A percentile compares a stretch with the other conserved stretches of the same genome.
Evolutionary conservation across 2,797 vertebrate genomes (phyloP).

Genomic region (Poecilia picta): DNA sequence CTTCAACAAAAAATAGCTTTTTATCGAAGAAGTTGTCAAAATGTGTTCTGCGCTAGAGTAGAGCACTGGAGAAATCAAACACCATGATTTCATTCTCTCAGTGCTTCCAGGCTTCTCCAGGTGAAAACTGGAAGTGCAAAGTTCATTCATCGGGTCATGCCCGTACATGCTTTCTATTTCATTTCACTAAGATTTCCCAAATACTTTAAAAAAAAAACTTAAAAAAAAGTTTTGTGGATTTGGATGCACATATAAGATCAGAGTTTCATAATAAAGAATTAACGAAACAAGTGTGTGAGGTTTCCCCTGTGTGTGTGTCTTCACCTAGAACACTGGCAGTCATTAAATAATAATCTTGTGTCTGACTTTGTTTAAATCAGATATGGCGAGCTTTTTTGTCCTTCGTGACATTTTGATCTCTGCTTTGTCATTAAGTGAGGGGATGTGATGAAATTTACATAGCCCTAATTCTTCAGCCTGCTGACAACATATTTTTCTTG

Average conservation of each 20-base stretch:
- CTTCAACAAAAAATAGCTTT: neutral
- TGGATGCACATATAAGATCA: conserved; percentile 8
- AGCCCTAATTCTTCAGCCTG: conserved; percentile 76
- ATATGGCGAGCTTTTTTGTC: conserved; percentile 72
- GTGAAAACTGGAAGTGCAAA: conserved; percentile 4
- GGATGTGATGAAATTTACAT: conserved; percentile 81
- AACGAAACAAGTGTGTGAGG: conserved; percentile 10
- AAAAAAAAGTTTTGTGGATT: neutral
- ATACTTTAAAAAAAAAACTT: conserved; percentile 8
- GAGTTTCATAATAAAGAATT: conserved; percentile 15
- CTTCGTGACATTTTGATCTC: conserved; percentile 78
- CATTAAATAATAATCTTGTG: conserved; percentile 77
- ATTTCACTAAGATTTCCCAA: conserved; percentile 3
- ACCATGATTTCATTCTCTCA: neutral
- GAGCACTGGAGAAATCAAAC: too few relatives aligned
- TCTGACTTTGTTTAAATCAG: conserved; percentile 78
- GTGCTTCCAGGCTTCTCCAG: neutral
- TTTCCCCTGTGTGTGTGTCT: conserved; percentile 20
- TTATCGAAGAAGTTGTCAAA: neutral
- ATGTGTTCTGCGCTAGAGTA: neutral
- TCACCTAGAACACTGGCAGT: conserved; percentile 28
- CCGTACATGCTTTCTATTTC: neutral
- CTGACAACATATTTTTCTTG: conserved; percentile 81
- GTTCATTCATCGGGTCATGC: conserved; percentile 11
- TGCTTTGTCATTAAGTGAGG: conserved; percentile 75